Evolutionary conservation across 1,140 invertebrate species (phyloP), one percentile per base, ranked within the genome.

Genomic region (Trichonephila clavipes): DNA sequence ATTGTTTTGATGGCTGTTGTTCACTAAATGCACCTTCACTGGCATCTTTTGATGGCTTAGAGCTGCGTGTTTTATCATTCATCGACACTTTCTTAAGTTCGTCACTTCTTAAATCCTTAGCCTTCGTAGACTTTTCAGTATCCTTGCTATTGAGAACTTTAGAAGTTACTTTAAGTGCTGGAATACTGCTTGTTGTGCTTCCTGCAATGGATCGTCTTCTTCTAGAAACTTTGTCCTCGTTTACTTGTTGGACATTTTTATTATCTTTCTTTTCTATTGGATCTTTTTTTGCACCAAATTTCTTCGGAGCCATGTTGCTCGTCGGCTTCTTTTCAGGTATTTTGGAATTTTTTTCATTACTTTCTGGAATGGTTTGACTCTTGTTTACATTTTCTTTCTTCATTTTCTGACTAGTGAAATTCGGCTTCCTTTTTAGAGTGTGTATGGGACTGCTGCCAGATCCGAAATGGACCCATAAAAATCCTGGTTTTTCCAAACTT

Each of bases 381-480:
- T 24, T 19, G 12, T 3, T 24, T 24, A 24, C 8, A 24, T 16
- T 64, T n/a, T 91, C 90, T 24, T 51, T 51, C 28, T 77, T 93
- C 8, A 64, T n/a, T 64, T 64, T 69, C 19, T 90, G 72, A 59
- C 93, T 94, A 4, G 93, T 90, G 16, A 94, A 86, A 24, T 34
- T 94, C 0, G 93, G 93, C 40, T 90, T 94, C 28, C 59, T 61
- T 85, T 90, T 94, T 3, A 89, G 61, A 19, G 88, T 90, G 72
- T 87, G 86, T 18, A 94, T 85, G 1, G 93, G 93, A 34, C 93
- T 94, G 24, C 93, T 94, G 1, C 88, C 88, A 19, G 93, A 94
- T 61, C 93, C 93, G 19, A 94, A 94, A 69, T 94, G 93, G 3
- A 94, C 93, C 93, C 93, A 94, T 28, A 94, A 40, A 59, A 94